phyloP scores from a whole-genome alignment of 1,140 invertebrate genomes.

The Elysia chlorotica region DNA sequence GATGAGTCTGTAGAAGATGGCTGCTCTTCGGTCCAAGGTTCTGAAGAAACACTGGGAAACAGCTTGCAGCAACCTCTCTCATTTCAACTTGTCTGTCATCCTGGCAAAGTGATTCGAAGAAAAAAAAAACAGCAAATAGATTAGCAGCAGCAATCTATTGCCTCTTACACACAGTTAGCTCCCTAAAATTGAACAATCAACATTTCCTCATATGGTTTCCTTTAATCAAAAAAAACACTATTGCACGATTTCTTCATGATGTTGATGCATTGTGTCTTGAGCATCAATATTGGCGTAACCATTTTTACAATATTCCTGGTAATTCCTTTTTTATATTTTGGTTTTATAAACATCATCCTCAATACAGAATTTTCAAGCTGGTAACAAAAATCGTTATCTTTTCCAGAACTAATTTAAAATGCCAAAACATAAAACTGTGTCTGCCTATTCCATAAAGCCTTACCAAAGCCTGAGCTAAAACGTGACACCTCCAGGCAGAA shows the following conservation, averaged over 20 bases:
- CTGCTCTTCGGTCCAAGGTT: conserved; percentile 45
- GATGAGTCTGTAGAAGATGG: too few species aligned
- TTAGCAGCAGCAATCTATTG: too few species aligned
- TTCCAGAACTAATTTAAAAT: too few species aligned
- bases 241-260: too few species aligned
- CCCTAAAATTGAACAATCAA: too few species aligned
- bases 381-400: too few species aligned
- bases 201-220: too few species aligned
- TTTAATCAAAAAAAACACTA: too few species aligned
- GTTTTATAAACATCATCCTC: not conserved
- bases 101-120: conserved; percentile 23
- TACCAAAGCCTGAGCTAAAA: conserved; percentile 46
- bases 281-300: too few species aligned
- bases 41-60: conserved; percentile 38
- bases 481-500: conserved; percentile 46
- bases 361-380: not conserved
- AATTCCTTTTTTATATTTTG: not conserved
- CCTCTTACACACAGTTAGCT: too few species aligned
- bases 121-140: not conserved
- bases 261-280: too few species aligned
- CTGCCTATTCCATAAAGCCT: conserved; percentile 1
- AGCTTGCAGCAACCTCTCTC: conserved; percentile 28
- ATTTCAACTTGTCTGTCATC: conserved; percentile 30
- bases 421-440: not conserved
- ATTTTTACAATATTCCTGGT: too few species aligned